Conservation (phyloP, 2,888 invertebrate genomes). For the Blastobasis lacticolella region DNA sequence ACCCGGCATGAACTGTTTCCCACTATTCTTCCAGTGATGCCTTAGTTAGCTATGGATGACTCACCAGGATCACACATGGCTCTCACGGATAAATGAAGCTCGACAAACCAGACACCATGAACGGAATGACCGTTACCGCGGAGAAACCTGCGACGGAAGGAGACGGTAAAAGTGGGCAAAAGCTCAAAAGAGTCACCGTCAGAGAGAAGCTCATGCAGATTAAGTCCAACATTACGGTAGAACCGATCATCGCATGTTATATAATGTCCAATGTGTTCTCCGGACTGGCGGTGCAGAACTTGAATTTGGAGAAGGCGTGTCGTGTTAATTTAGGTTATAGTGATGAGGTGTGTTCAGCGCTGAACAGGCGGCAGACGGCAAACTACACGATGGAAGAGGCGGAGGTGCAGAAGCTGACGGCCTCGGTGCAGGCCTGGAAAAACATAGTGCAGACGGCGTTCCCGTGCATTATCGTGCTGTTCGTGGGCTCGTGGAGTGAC, state of each 20-base stretch:
- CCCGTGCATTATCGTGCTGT: slow-evolving; percentile 86
- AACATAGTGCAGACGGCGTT: slow-evolving; percentile 86
- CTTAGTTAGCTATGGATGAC: slow-evolving; percentile 22
- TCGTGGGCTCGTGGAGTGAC: slow-evolving; percentile 88
- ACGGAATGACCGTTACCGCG: slow-evolving; percentile 49
- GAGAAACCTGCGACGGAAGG: slow-evolving; percentile 46
- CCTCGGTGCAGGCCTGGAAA: slow-evolving; percentile 88
- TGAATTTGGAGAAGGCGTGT: slow-evolving; percentile 83
- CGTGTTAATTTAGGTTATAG: slow-evolving; percentile 84
- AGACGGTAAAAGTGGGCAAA: slow-evolving; percentile 37
- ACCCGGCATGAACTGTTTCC: too few species aligned
- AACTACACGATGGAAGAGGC: slow-evolving; percentile 71
- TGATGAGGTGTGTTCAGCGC: slow-evolving; percentile 81
- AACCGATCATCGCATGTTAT: slow-evolving; percentile 80
- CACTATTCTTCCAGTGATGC: too few species aligned
- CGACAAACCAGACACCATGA: slow-evolving; percentile 44
- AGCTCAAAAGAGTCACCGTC: slow-evolving; percentile 39
- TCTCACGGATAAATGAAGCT: neutral
- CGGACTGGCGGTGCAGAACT: slow-evolving; percentile 85
- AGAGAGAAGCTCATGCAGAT: slow-evolving; percentile 65
- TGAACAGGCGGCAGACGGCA: slow-evolving; percentile 81
- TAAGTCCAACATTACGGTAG: slow-evolving; percentile 77
- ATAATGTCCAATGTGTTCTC: slow-evolving; percentile 81
- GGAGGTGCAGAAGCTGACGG: slow-evolving; percentile 80
- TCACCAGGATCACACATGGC: slow-evolving; percentile 25